These are phyloP conservation scores for Lordiphosa stackelbergi DNA, from an alignment of 1,140 invertebrate species.

Conservation along the genomic window DNA sequence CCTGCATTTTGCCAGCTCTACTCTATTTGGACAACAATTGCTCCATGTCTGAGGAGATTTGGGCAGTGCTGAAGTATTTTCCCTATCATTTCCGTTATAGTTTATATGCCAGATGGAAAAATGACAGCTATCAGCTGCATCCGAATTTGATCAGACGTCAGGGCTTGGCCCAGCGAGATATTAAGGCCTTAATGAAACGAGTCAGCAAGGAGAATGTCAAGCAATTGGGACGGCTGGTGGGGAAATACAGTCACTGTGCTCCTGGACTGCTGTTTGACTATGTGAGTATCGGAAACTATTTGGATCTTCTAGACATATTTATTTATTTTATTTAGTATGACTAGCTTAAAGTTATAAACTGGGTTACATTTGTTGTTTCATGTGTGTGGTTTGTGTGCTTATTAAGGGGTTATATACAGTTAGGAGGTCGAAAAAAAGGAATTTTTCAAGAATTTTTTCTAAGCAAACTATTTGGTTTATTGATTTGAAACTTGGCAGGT, in stretches of 20 bases:
- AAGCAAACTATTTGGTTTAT: too few relatives aligned
- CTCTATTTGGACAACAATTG: constrained; percentile 96
- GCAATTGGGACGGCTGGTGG: constrained; percentile 94
- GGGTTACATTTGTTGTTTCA: too few relatives aligned
- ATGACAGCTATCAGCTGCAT: constrained; percentile 89
- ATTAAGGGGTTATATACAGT: too few relatives aligned
- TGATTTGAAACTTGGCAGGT: too few relatives aligned
- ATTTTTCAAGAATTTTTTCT: too few relatives aligned
- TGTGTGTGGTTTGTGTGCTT: too few relatives aligned
- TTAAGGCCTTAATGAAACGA: constrained; percentile 98
- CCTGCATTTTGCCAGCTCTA: constrained; percentile 91
- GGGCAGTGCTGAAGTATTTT: constrained; percentile 93
- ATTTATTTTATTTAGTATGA: too few relatives aligned
- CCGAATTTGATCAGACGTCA: constrained; percentile 88
- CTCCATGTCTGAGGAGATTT: constrained; percentile 96
- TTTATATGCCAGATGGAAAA: constrained; percentile 96
- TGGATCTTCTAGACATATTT: too few relatives aligned
- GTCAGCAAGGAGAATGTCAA: constrained; percentile 99
- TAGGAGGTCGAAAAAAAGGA: too few relatives aligned
- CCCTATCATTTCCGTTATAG: constrained; percentile 95
- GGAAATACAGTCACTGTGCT: constrained; percentile 97
- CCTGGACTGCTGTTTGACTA: constrained; percentile 98
- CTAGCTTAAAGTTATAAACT: too few relatives aligned
- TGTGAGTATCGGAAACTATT: too few relatives aligned
- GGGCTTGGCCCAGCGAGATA: constrained; percentile 92